Conservation (phyloP, 2,113 vertebrate genomes). For the Syrrhaptes paradoxus region DNA sequence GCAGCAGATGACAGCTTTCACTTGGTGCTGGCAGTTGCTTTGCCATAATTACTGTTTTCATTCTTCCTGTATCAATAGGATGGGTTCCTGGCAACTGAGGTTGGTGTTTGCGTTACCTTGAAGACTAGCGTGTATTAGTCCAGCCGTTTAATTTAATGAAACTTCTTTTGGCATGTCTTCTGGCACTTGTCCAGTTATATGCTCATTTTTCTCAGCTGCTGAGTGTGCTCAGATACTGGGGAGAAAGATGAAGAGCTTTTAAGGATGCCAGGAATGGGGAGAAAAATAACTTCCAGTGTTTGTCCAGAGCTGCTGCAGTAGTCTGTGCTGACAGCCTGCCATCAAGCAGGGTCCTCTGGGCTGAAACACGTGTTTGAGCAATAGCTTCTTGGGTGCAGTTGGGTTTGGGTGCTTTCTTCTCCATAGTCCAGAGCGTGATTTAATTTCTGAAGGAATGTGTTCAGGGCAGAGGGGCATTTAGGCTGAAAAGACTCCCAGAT, state of each 20-base stretch:
- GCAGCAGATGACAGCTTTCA: slow-evolving; percentile 30
- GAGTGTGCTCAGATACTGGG: background rate
- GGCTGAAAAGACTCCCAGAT: background rate
- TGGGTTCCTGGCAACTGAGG: slow-evolving; percentile 57
- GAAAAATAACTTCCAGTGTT: background rate
- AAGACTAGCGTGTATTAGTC: background rate
- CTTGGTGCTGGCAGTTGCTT: slow-evolving; percentile 45
- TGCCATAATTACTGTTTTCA: slow-evolving; percentile 75
- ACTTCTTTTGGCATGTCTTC: background rate
- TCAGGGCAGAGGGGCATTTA: background rate
- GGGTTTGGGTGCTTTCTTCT: background rate
- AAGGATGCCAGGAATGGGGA: background rate
- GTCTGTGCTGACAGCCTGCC: background rate
- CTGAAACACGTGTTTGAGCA: background rate
- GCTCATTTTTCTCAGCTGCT: background rate
- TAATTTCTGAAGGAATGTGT: background rate
- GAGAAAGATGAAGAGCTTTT: slow-evolving; percentile 33
- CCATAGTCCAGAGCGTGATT: background rate
- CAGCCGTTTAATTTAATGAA: slow-evolving; percentile 14
- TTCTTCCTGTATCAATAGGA: slow-evolving; percentile 63
- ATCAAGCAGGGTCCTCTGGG: background rate
- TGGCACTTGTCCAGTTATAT: slow-evolving; percentile 19
- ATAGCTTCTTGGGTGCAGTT: background rate
- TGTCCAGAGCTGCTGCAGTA: background rate
- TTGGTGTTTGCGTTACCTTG: background rate